Evolutionary conservation across 1,140 invertebrate genomes (phyloP).

Genomic region (Odontomachus brunneus): DNA sequence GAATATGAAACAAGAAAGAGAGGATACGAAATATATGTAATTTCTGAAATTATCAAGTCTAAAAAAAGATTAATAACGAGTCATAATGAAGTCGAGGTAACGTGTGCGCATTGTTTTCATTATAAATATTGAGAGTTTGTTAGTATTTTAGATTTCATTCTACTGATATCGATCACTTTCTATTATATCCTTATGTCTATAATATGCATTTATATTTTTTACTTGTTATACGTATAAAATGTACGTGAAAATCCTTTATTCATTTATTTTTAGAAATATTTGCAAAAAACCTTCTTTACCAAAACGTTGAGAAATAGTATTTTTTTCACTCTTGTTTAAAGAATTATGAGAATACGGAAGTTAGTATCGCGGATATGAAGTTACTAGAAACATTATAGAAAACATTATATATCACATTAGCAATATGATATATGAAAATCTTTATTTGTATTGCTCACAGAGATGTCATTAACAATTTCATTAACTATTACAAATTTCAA

Average conservation of each 20-base stretch:
- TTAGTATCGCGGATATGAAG: background rate
- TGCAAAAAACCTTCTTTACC: background rate
- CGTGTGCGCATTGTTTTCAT: background rate
- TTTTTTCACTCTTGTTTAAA: background rate
- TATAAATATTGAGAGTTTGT: background rate
- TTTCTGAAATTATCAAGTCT: background rate
- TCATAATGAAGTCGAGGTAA: too few relatives aligned
- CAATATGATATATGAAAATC: background rate
- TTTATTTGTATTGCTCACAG: constrained; percentile 1
- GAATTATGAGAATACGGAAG: background rate
- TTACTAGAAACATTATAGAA: too few relatives aligned
- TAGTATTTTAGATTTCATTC: background rate
- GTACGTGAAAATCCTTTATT: background rate
- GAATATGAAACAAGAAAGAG: background rate
- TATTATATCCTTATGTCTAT: background rate
- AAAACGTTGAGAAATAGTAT: background rate
- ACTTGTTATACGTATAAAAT: background rate
- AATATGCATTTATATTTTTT: background rate
- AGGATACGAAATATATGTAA: background rate
- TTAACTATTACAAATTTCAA: background rate
- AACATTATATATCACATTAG: too few relatives aligned
- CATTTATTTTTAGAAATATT: background rate
- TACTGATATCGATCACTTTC: background rate
- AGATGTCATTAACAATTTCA: background rate
- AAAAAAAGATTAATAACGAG: background rate